A percentile compares a stretch with the other conserved stretches of the same genome.
These are phyloP conservation scores for Nesometra sesokonis DNA, from an alignment of 35 echinoderm and acorn worm species.

Conservation along the genomic window DNA sequence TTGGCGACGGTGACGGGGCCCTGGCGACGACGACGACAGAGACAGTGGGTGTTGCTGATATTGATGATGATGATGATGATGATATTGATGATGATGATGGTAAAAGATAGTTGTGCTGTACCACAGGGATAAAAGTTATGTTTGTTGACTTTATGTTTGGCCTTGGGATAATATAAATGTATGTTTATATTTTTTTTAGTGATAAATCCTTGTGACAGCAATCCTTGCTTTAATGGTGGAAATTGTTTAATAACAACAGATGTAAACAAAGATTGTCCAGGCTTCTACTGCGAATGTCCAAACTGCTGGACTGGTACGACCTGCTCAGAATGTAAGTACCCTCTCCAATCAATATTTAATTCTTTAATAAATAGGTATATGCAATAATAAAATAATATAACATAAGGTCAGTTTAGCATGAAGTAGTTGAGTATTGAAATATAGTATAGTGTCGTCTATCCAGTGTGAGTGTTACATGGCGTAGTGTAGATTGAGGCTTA, in stretches of 20 bases:
- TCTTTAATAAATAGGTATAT: background rate
- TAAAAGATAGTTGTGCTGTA: background rate
- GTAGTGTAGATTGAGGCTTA: too few species aligned
- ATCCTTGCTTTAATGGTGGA: conserved; percentile 23
- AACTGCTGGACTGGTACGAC: conserved; percentile 19
- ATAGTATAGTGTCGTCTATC: too few species aligned
- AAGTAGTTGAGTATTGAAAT: too few species aligned
- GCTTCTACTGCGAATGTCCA: conserved; percentile 11
- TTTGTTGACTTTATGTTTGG: background rate
- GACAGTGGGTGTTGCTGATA: background rate
- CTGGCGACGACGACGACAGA: too few species aligned
- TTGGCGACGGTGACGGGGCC: too few species aligned
- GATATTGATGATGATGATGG: background rate
- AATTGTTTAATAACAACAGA: conserved; percentile 2
- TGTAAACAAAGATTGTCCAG: background rate
- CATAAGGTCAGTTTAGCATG: too few species aligned
- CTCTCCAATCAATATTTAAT: background rate
- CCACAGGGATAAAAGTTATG: background rate
- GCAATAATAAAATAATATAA: too few species aligned
- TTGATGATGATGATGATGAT: background rate
- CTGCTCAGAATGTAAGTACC: conserved; percentile 12
- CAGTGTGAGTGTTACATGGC: too few species aligned
- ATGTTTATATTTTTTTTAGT: background rate
- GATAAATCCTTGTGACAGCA: conserved; percentile 15
- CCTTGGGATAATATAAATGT: background rate